Conservation (phyloP, 1,140 invertebrate species). For the Apis florea region DNA sequence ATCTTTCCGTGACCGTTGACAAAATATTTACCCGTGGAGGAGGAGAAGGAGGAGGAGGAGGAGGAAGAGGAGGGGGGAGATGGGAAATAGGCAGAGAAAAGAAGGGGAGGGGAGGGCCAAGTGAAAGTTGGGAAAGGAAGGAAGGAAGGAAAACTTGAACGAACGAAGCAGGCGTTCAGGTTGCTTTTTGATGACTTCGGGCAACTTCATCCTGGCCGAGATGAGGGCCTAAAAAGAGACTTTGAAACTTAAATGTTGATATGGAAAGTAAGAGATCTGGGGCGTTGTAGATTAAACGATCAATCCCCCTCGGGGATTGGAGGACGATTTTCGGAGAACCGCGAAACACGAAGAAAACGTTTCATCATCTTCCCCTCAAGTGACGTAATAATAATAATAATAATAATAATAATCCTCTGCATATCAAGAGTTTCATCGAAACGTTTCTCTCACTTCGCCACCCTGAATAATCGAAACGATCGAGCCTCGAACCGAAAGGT, state of each 20-base stretch:
- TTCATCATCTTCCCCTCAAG: background rate
- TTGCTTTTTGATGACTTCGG: conserved; percentile 65
- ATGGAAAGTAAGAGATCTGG: conserved; percentile 60
- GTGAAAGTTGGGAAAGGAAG: conserved; percentile 67
- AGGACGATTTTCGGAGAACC: conserved; percentile 33
- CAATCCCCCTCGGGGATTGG: conserved; percentile 46
- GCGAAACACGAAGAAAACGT: conserved; percentile 25
- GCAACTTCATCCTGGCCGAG: conserved; percentile 41
- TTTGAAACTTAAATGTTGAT: conserved; percentile 64
- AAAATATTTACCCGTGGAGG: conserved; percentile 56
- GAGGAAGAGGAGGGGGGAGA: conserved; percentile 34
- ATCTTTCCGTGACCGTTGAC: conserved; percentile 51
- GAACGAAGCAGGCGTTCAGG: conserved; percentile 62
- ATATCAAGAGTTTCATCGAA: no score
- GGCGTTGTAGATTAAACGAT: conserved; percentile 62
- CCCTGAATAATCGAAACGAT: no score
- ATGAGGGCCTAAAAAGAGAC: conserved; percentile 58
- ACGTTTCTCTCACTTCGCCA: no score
- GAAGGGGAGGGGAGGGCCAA: conserved; percentile 9
- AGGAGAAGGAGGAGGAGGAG: conserved; percentile 35
- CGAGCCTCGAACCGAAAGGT: no score
- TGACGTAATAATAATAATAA: background rate
- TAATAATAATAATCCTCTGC: no score
- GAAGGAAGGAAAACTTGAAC: conserved; percentile 61
- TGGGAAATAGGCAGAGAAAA: conserved; percentile 40